These are phyloP conservation scores for Tenualosa thibaudeaui DNA, from an alignment of 2,797 vertebrate genomes.

Conservation along the genomic window DNA sequence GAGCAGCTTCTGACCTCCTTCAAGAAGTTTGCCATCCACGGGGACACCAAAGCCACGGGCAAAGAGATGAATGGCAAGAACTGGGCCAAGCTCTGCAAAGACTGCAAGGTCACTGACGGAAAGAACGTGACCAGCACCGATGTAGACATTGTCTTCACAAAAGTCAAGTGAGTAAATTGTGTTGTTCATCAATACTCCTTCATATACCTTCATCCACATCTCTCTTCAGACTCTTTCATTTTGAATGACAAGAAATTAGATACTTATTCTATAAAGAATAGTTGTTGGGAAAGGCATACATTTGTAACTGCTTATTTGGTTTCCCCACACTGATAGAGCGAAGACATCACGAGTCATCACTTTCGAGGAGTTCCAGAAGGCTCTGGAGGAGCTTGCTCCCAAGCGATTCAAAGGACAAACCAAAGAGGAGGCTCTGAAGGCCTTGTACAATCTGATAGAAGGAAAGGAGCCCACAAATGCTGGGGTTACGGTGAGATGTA, in stretches of 20 bases:
- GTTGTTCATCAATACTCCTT: neutral
- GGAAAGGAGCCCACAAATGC: slow-evolving; percentile 84
- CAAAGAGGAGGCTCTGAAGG: slow-evolving; percentile 84
- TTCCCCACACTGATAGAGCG: slow-evolving; percentile 66
- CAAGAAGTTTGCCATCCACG: slow-evolving; percentile 89
- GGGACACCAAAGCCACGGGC: slow-evolving; percentile 88
- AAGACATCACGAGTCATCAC: slow-evolving; percentile 90
- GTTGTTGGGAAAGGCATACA: neutral
- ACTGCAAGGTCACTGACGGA: slow-evolving; percentile 89
- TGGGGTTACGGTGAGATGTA: slow-evolving; percentile 86
- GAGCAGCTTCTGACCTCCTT: slow-evolving; percentile 83
- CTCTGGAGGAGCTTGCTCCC: slow-evolving; percentile 84
- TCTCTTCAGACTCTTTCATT: neutral
- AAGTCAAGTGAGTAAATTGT: slow-evolving; percentile 88
- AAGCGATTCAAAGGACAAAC: slow-evolving; percentile 91
- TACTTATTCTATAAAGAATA: neutral
- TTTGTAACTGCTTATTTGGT: neutral
- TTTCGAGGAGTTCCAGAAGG: slow-evolving; percentile 89
- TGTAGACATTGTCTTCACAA: slow-evolving; percentile 94
- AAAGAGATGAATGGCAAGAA: slow-evolving; percentile 95
- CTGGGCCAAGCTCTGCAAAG: slow-evolving; percentile 98
- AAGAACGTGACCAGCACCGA: slow-evolving; percentile 86
- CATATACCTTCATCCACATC: neutral
- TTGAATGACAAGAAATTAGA: neutral
- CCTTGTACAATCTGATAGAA: slow-evolving; percentile 84